These are phyloP conservation scores for Tetragonisca angustula DNA, from an alignment of 2,888 invertebrate species.

Conservation along the genomic window DNA sequence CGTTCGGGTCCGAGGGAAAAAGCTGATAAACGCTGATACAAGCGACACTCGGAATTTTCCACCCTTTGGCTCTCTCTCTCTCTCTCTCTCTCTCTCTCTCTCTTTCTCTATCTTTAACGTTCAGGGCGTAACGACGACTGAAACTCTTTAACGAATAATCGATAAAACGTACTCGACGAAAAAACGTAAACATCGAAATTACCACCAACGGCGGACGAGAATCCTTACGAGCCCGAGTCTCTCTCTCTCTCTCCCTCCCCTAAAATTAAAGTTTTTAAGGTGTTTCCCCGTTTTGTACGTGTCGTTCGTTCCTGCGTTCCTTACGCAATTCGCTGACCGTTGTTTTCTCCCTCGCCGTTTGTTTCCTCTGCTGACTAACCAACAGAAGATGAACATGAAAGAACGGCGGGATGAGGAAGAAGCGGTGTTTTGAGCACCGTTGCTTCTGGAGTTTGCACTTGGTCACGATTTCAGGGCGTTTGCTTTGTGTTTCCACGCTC, in stretches of 20 bases:
- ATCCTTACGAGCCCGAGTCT: not conserved
- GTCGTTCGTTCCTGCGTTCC: too few relatives aligned
- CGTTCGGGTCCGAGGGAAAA: not conserved
- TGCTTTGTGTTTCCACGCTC: constrained; percentile 71
- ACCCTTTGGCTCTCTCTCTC: constrained; percentile 23
- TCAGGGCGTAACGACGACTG: not conserved
- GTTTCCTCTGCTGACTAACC: constrained; percentile 22
- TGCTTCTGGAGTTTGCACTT: constrained; percentile 73
- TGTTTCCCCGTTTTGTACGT: not conserved
- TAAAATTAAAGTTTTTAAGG: not conserved
- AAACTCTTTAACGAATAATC: constrained; percentile 37
- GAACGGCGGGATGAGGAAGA: not conserved
- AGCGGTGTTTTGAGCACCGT: constrained; percentile 38
- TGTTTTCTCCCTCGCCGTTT: not conserved
- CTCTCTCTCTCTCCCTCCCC: not conserved
- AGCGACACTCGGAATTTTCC: constrained; percentile 48
- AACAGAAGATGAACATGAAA: not conserved
- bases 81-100: not conserved
- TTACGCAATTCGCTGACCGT: constrained; percentile 15
- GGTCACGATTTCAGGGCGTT: constrained; percentile 80
- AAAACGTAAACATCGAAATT: constrained; percentile 47
- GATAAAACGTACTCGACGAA: constrained; percentile 22
- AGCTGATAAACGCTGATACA: constrained; percentile 42
- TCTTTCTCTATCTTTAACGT: not conserved
- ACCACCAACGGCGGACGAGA: not conserved